Evolutionary conservation across 2,888 invertebrate genomes (phyloP).

Genomic region (Dastarcus helophoroides): DNA sequence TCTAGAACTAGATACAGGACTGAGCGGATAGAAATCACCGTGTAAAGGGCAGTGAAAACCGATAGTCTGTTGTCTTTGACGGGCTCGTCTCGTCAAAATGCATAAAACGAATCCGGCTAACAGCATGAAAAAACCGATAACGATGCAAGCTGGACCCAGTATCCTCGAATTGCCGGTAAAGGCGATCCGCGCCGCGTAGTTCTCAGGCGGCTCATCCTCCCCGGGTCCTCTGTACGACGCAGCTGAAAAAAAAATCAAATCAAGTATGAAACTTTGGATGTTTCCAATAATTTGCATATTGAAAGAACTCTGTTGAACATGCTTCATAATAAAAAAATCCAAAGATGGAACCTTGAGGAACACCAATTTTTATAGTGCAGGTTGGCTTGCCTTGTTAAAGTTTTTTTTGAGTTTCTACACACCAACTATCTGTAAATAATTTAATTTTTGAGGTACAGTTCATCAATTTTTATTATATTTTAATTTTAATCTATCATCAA

Average conservation of each 20-base stretch:
- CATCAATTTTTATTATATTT: too few species aligned
- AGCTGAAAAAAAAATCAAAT: constrained; percentile 39
- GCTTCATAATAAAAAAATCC: too few species aligned
- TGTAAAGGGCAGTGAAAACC: constrained; percentile 70
- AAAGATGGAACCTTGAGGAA: too few species aligned
- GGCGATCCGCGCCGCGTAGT: constrained; percentile 59
- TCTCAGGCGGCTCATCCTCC: constrained; percentile 59
- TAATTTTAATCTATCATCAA: too few species aligned
- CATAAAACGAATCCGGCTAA: constrained; percentile 53
- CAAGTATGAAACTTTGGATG: too few species aligned
- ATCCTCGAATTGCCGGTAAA: constrained; percentile 64
- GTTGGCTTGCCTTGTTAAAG: too few species aligned
- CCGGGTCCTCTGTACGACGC: constrained; percentile 64
- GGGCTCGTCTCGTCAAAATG: constrained; percentile 54
- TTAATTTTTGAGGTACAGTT: too few species aligned
- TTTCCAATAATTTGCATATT: too few species aligned
- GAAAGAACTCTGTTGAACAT: too few species aligned
- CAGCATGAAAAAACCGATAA: constrained; percentile 62
- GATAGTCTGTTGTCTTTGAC: constrained; percentile 53
- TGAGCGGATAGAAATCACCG: constrained; percentile 66
- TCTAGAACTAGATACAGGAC: constrained; percentile 45
- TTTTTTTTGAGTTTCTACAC: too few species aligned
- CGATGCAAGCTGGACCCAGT: constrained; percentile 61
- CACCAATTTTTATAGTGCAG: too few species aligned
- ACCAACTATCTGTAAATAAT: too few species aligned